phyloP scores from a whole-genome alignment of 2,797 vertebrate genomes.

The Phrynocephalus guinanensis region DNA sequence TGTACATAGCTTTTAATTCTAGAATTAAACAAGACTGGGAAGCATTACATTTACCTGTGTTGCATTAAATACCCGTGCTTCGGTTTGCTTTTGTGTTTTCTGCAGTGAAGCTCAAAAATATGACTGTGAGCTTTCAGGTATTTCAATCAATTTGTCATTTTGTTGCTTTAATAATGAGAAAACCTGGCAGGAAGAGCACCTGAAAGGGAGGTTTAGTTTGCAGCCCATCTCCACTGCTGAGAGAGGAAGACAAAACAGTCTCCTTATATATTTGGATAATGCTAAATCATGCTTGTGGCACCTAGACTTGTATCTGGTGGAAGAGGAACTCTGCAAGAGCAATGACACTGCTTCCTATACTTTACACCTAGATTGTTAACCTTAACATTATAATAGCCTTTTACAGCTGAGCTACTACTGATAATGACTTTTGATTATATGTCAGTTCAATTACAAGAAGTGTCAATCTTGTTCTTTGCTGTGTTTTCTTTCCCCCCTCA shows the following conservation, averaged over 20 bases:
- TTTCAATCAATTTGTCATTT: not conserved
- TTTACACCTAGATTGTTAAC: conserved; percentile 48
- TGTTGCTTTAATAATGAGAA: conserved; percentile 22
- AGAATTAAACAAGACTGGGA: not conserved
- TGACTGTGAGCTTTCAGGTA: not conserved
- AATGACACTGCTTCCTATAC: conserved; percentile 12
- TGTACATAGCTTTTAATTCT: not conserved
- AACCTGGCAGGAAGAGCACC: not conserved
- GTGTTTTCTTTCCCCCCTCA: conserved; percentile 43
- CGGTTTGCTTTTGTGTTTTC: not conserved
- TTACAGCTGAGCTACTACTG: conserved; percentile 25
- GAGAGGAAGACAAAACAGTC: not conserved
- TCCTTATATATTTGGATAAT: not conserved
- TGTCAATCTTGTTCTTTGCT: conserved; percentile 40
- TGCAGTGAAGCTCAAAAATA: not conserved
- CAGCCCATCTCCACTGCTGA: not conserved
- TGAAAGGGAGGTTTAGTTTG: not conserved
- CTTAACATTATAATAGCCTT: conserved; percentile 61
- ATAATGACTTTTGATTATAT: conserved; percentile 60
- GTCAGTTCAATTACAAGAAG: conserved; percentile 54
- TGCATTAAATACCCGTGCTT: not conserved
- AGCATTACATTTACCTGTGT: not conserved
- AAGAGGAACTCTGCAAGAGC: conserved; percentile 28
- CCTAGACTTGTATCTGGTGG: conserved; percentile 31
- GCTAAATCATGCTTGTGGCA: not conserved